These are phyloP conservation scores for Borostomias antarcticus DNA, from an alignment of 2,797 vertebrate species.

Conservation along the genomic window DNA sequence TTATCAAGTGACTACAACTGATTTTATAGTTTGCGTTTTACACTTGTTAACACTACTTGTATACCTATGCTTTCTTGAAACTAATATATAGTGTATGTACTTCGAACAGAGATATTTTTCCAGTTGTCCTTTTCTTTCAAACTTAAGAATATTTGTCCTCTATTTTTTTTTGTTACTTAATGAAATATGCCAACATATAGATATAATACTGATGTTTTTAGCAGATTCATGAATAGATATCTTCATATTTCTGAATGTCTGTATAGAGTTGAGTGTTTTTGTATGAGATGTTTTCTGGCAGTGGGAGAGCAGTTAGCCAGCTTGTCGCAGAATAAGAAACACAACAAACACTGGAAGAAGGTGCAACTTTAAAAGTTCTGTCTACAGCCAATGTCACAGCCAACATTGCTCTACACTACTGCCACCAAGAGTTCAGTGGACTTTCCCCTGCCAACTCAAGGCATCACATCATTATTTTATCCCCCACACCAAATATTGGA, in stretches of 20 bases:
- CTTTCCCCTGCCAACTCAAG: slow-evolving; percentile 41
- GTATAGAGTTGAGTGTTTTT: slow-evolving; percentile 50
- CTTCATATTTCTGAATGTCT: slow-evolving; percentile 64
- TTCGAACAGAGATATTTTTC: slow-evolving; percentile 65
- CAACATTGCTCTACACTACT: slow-evolving; percentile 40
- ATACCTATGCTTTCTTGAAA: slow-evolving; percentile 60
- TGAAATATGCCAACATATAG: slow-evolving; percentile 60
- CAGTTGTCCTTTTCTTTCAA: slow-evolving; percentile 58
- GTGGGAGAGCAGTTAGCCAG: slow-evolving; percentile 44
- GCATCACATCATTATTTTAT: slow-evolving; percentile 48
- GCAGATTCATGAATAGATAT: slow-evolving; percentile 58
- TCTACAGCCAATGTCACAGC: slow-evolving; percentile 39
- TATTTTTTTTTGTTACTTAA: slow-evolving; percentile 58
- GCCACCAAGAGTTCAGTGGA: slow-evolving; percentile 47
- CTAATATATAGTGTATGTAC: slow-evolving; percentile 63
- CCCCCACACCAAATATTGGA: slow-evolving; percentile 46
- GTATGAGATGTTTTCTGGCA: slow-evolving; percentile 44
- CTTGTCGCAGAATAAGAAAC: slow-evolving; percentile 56
- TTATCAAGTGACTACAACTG: slow-evolving; percentile 49
- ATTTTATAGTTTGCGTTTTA: slow-evolving; percentile 58
- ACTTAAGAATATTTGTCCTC: slow-evolving; percentile 48
- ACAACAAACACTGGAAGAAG: slow-evolving; percentile 51
- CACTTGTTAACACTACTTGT: slow-evolving; percentile 56
- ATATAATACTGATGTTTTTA: slow-evolving; percentile 56
- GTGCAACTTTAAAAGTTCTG: slow-evolving; percentile 48